These are phyloP conservation scores for Enteromius mattozi DNA, from an alignment of 2,797 vertebrate genomes.

Conservation along the genomic window DNA sequence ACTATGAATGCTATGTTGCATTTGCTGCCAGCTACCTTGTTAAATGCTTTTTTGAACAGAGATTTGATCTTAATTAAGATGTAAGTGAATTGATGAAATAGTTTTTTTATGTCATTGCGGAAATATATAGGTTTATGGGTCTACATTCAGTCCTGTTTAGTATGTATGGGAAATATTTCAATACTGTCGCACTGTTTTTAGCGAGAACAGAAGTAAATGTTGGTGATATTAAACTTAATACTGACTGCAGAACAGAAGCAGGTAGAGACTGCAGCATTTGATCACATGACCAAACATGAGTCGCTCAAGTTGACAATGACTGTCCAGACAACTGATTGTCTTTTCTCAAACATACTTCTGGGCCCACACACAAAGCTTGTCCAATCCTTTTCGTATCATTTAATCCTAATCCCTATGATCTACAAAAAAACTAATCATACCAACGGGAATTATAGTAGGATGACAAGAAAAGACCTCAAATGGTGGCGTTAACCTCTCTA, in stretches of 20 bases:
- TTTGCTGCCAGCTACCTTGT: background rate
- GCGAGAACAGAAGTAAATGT: background rate
- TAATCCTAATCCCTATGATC: slow-evolving; percentile 62
- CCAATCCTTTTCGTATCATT: slow-evolving; percentile 42
- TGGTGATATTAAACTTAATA: background rate
- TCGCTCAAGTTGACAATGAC: slow-evolving; percentile 8
- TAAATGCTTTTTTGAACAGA: background rate
- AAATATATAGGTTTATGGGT: background rate
- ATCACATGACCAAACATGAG: slow-evolving; percentile 1
- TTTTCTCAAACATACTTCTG: background rate
- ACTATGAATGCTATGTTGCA: background rate
- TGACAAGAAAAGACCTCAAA: slow-evolving; percentile 37
- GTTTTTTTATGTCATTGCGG: background rate
- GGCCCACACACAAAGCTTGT: slow-evolving; percentile 34
- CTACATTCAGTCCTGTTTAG: background rate
- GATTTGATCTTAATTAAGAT: background rate
- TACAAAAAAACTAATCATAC: slow-evolving; percentile 46
- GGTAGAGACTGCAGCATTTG: background rate
- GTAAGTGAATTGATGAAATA: background rate
- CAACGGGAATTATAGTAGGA: slow-evolving; percentile 47
- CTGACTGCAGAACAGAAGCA: background rate
- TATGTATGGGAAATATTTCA: background rate
- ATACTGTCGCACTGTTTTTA: background rate
- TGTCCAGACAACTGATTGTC: background rate
- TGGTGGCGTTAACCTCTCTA: slow-evolving; percentile 14